These are phyloP conservation scores for Muscicapa adusta DNA, from an alignment of 2,113 vertebrate species.

Conservation along the genomic window DNA sequence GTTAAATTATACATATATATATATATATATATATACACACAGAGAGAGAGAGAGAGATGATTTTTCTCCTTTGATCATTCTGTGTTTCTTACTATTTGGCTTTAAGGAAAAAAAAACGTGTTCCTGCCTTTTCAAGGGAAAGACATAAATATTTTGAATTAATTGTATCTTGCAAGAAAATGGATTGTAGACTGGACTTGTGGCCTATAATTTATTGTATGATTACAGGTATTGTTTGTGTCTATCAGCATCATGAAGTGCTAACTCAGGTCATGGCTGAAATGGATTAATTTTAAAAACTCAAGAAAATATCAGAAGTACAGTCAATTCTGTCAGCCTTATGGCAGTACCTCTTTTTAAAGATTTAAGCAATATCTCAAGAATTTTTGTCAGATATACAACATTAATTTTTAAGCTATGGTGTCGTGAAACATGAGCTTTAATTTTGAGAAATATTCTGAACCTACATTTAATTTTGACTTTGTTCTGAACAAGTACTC, in stretches of 20 bases:
- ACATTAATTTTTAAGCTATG: neutral
- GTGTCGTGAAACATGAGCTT: neutral
- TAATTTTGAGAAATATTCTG: neutral
- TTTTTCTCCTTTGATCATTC: neutral
- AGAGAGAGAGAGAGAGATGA: fast-evolving
- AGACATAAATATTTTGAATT: neutral
- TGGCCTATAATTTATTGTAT: neutral
- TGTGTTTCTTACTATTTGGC: neutral
- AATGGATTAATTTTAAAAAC: neutral
- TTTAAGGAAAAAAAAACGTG: neutral
- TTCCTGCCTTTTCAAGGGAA: neutral
- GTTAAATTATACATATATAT: neutral
- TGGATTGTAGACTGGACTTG: neutral
- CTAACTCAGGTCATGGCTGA: neutral
- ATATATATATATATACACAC: too few relatives aligned
- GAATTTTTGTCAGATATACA: neutral
- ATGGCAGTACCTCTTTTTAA: neutral
- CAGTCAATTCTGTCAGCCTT: neutral
- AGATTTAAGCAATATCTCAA: neutral
- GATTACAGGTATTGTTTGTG: neutral
- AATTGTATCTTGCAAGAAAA: neutral
- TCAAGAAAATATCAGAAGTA: neutral
- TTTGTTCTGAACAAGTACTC: neutral
- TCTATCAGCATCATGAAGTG: neutral
- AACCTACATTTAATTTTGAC: neutral